phyloP scores from a whole-genome alignment of 2,888 invertebrate genomes.

The Caenorhabditis becei region DNA sequence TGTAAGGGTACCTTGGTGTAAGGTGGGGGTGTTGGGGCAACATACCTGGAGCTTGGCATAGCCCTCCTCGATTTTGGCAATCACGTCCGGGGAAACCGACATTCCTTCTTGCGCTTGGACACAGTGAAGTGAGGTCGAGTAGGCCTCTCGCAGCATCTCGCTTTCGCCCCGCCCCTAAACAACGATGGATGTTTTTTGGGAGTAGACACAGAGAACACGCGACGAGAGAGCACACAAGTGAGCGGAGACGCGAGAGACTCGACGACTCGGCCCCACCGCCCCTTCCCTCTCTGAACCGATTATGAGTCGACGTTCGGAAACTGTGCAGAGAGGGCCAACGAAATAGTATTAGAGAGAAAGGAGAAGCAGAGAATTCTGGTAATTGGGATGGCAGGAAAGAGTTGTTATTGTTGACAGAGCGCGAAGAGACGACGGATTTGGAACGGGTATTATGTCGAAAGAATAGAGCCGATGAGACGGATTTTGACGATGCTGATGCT shows the following conservation, averaged over 20 bases:
- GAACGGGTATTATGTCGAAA: slow-evolving; percentile 13
- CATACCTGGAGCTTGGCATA: slow-evolving; percentile 79
- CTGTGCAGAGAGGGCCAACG: slow-evolving; percentile 26
- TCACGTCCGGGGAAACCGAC: slow-evolving; percentile 67
- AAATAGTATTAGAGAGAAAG: slow-evolving; percentile 26
- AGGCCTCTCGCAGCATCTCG: slow-evolving; percentile 67
- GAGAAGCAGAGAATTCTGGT: slow-evolving; percentile 31
- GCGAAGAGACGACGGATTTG: slow-evolving; percentile 8
- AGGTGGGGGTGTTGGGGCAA: not conserved
- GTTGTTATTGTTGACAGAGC: slow-evolving; percentile 34
- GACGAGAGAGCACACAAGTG: slow-evolving; percentile 3
- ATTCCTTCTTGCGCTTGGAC: slow-evolving; percentile 62
- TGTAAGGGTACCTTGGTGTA: slow-evolving; percentile 56
- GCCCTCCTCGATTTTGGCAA: slow-evolving; percentile 78
- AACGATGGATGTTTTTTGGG: slow-evolving; percentile 42
- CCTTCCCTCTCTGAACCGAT: slow-evolving; percentile 44
- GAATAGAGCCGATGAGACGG: slow-evolving; percentile 17
- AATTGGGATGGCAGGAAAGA: slow-evolving; percentile 31
- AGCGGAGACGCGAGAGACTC: slow-evolving; percentile 18
- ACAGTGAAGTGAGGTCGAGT: slow-evolving; percentile 66
- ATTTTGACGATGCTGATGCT: not conserved
- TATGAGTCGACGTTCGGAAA: slow-evolving; percentile 60
- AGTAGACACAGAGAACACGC: slow-evolving; percentile 34
- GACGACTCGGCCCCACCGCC: slow-evolving; percentile 27
- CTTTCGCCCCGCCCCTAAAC: slow-evolving; percentile 58